These are phyloP conservation scores for Casuarius casuarius DNA, from an alignment of 2,113 vertebrate species.

Conservation along the genomic window DNA sequence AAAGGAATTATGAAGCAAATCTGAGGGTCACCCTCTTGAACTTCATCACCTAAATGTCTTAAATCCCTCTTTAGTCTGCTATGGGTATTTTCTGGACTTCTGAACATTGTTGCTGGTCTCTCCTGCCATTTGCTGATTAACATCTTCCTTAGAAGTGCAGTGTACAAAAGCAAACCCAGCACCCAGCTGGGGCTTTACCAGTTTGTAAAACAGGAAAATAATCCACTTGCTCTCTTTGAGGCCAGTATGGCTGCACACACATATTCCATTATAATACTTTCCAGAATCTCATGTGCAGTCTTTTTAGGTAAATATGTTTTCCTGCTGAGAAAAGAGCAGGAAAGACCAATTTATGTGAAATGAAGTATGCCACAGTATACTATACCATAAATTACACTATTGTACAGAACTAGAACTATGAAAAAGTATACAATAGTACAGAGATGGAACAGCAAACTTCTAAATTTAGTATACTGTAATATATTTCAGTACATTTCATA, in stretches of 20 bases:
- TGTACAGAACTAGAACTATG: neutral
- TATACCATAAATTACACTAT: fast-evolving
- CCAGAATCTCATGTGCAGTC: neutral
- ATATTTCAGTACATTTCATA: fast-evolving
- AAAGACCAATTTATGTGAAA: neutral
- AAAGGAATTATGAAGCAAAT: fast-evolving
- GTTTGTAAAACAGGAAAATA: neutral
- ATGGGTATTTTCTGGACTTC: too few species aligned
- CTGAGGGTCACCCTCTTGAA: neutral
- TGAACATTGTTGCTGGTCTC: fast-evolving
- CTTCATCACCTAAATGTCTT: fast-evolving
- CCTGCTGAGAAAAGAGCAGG: neutral
- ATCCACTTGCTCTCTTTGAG: neutral
- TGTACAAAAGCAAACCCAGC: neutral
- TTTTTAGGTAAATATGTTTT: neutral
- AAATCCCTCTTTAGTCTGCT: neutral
- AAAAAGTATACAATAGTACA: neutral
- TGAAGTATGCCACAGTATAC: neutral
- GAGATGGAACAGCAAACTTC: neutral
- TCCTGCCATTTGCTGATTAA: neutral
- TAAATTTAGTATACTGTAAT: neutral
- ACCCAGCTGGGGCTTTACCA: neutral
- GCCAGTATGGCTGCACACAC: neutral
- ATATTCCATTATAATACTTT: neutral
- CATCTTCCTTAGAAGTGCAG: neutral